A percentile compares a stretch with the other conserved stretches of the same genome.
Evolutionary conservation across 2,888 invertebrate genomes (phyloP).

Genomic region (Nebria salina): DNA sequence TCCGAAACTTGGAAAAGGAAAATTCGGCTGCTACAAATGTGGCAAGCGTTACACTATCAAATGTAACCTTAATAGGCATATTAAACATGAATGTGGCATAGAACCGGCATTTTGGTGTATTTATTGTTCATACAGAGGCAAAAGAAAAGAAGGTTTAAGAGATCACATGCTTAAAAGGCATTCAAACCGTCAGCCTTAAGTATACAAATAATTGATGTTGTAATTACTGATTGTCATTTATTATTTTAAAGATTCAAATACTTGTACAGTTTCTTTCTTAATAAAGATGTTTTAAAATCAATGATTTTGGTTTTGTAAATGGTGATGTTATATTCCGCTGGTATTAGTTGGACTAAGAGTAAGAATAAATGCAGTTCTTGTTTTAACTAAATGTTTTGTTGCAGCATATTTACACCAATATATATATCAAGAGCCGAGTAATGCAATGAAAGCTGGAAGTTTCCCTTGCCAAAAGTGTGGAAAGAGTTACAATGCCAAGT

Average conservation of each 20-base stretch:
- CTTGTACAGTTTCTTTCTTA: too few species aligned
- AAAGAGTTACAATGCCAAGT: slow-evolving; percentile 28
- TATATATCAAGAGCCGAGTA: background rate
- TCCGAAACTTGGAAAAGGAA: background rate
- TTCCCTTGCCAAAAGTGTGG: slow-evolving; percentile 32
- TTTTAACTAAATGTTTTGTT: slow-evolving; percentile 26
- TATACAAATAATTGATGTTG: background rate
- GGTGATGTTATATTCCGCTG: background rate
- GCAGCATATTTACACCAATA: slow-evolving; percentile 20
- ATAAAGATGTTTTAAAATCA: too few species aligned
- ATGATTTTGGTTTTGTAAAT: too few species aligned
- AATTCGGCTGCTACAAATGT: slow-evolving; percentile 61
- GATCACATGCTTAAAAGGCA: slow-evolving; percentile 53
- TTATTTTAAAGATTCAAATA: too few species aligned
- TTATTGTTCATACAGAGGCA: slow-evolving; percentile 78
- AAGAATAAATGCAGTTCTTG: background rate
- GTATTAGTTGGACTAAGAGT: too few species aligned
- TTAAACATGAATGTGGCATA: slow-evolving; percentile 64
- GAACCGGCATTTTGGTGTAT: slow-evolving; percentile 80
- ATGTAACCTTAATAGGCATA: slow-evolving; percentile 64
- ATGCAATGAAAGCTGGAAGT: background rate
- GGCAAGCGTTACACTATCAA: slow-evolving; percentile 64
- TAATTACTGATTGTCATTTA: too few species aligned
- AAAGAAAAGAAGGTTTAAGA: slow-evolving; percentile 64
- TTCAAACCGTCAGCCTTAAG: background rate